Evolutionary conservation across 2,113 vertebrate species (phyloP).

Genomic region (Hypocryptadius cinnamomeus): DNA sequence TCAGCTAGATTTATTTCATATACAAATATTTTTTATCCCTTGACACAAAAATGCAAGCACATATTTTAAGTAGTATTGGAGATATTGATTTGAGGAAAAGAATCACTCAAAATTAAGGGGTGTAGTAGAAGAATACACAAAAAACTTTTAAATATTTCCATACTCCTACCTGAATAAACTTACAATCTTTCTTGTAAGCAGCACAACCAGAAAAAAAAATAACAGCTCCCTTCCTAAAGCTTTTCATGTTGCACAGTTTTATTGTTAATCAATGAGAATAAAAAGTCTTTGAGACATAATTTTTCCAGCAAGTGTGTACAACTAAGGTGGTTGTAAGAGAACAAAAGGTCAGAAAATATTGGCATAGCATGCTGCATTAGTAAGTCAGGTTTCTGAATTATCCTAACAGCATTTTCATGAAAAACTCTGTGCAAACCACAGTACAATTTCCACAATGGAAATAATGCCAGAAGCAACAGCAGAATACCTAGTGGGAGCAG

Average conservation of each 20-base stretch:
- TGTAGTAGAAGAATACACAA: not conserved
- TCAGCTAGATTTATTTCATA: not conserved
- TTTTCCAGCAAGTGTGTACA: not conserved
- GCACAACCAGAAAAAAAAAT: not conserved
- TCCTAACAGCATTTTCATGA: not conserved
- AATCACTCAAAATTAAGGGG: not conserved
- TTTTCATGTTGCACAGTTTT: not conserved
- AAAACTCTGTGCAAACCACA: not conserved
- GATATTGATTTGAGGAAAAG: not conserved
- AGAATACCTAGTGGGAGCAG: not conserved
- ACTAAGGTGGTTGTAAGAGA: not conserved
- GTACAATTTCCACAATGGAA: not conserved
- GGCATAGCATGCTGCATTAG: not conserved
- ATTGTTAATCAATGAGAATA: constrained; percentile 23
- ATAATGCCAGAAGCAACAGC: not conserved
- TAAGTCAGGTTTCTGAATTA: not conserved
- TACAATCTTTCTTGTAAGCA: not conserved
- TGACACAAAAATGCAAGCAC: not conserved
- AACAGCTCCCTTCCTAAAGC: not conserved
- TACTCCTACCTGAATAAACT: not conserved
- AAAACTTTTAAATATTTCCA: not conserved
- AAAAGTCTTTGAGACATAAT: not conserved
- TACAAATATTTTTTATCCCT: not conserved
- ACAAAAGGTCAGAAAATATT: not conserved
- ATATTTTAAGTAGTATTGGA: not conserved